Conservation (phyloP, 2,888 invertebrate species). For the Leucozona laternaria region DNA sequence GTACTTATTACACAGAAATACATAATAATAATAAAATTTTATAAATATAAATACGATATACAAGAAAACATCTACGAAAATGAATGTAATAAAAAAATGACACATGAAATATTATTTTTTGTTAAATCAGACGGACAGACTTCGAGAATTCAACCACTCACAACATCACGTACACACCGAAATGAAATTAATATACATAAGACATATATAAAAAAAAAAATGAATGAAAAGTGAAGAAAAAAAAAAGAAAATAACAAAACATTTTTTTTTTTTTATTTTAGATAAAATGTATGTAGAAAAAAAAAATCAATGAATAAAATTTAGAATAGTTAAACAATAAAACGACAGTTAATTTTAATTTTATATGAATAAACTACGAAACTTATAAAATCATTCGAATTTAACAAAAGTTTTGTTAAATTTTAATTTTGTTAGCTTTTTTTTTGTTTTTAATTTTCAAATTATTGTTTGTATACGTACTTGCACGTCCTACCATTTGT, state of each 20-base stretch:
- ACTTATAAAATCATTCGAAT: conserved; percentile 77
- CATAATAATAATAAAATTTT: conserved; percentile 4
- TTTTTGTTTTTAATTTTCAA: conserved; percentile 45
- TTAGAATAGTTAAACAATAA: conserved; percentile 62
- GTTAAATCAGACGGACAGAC: conserved; percentile 15
- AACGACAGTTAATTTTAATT: conserved; percentile 76
- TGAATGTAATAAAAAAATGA: not conserved
- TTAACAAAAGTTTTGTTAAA: conserved; percentile 71
- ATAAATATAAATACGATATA: conserved; percentile 4
- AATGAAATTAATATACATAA: conserved; percentile 8
- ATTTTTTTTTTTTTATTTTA: no score
- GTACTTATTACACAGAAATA: conserved; percentile 7
- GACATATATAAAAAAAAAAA: conserved; percentile 49
- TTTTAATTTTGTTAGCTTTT: conserved; percentile 34
- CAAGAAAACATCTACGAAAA: conserved; percentile 17
- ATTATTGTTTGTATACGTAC: conserved; percentile 89
- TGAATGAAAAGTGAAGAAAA: conserved; percentile 63
- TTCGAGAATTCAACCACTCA: conserved; percentile 23
- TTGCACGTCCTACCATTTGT: conserved; percentile 99
- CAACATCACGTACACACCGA: conserved; percentile 34
- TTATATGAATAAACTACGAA: conserved; percentile 73
- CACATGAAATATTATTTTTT: not conserved
- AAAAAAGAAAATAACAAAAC: conserved; percentile 44
- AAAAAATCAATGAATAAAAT: conserved; percentile 57
- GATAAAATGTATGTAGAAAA: conserved; percentile 22